Percentiles rank a stretch among this genome's conserved stretches.
phyloP scores from a whole-genome alignment of 2,797 vertebrate species.

The Bovichtus variegatus region DNA sequence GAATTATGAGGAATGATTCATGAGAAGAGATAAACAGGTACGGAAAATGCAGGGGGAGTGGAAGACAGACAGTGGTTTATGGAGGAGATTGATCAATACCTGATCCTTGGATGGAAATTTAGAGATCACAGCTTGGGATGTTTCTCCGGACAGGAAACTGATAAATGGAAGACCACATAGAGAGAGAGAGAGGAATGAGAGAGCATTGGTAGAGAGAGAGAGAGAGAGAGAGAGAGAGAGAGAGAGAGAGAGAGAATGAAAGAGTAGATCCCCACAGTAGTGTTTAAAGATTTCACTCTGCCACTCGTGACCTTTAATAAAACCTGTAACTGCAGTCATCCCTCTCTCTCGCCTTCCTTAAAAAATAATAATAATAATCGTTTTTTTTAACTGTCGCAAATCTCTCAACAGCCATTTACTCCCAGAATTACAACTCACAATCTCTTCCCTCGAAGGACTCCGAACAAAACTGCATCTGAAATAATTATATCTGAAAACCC shows the following conservation, averaged over 20 bases:
- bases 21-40: constrained; percentile 32
- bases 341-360: constrained; percentile 18
- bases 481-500: constrained; percentile 46
- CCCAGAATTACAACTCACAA: constrained; percentile 13
- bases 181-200: background rate
- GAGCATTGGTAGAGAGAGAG: background rate
- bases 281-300: constrained; percentile 44
- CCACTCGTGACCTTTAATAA: constrained; percentile 46
- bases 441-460: constrained; percentile 7
- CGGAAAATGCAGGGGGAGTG: constrained; percentile 6
- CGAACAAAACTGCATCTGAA: constrained; percentile 36
- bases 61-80: constrained; percentile 8
- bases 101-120: constrained; percentile 46
- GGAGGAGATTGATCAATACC: constrained; percentile 36
- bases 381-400: no score
- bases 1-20: constrained; percentile 44
- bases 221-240: background rate
- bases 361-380: constrained; percentile 4
- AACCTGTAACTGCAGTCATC: constrained; percentile 35
- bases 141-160: constrained; percentile 20
- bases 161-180: constrained; percentile 28
- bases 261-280: background rate
- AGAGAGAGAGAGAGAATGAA: background rate
- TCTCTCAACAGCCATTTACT: constrained; percentile 32
- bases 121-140: constrained; percentile 51